Evolutionary conservation across 1,140 invertebrate genomes (phyloP).

Genomic region (Riptortus pedestris): DNA sequence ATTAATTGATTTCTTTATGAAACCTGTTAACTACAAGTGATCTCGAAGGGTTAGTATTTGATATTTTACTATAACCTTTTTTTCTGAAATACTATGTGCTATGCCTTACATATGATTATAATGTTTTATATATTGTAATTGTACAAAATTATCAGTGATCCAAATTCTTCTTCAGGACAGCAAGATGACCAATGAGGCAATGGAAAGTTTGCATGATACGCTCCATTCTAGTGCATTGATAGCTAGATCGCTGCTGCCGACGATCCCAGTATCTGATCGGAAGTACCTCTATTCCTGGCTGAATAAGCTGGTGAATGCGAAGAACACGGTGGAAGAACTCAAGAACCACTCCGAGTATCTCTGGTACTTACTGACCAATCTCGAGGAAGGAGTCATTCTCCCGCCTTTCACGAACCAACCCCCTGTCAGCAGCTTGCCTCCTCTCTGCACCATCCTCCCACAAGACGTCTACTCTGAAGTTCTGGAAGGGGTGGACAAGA

Average conservation of each 20-base stretch:
- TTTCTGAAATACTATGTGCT: too few relatives aligned
- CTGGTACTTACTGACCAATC: background rate
- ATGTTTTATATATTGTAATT: too few relatives aligned
- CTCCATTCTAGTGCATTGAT: too few relatives aligned
- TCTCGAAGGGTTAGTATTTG: too few relatives aligned
- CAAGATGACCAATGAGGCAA: too few relatives aligned
- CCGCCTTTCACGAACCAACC: background rate
- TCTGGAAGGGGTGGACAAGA: background rate
- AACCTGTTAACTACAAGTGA: too few relatives aligned
- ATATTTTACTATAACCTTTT: too few relatives aligned
- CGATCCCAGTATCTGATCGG: background rate
- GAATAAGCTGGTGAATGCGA: background rate
- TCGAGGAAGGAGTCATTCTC: background rate
- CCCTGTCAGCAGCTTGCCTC: background rate
- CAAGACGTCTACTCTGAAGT: background rate
- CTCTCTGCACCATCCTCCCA: background rate
- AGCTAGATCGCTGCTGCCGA: background rate
- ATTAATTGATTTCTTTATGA: too few relatives aligned
- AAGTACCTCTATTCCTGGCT: background rate
- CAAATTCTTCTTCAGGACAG: too few relatives aligned
- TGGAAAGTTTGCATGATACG: too few relatives aligned
- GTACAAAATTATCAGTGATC: too few relatives aligned
- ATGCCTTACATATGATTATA: too few relatives aligned
- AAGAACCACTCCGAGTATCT: background rate
- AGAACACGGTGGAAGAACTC: background rate